These are phyloP conservation scores for Crax fasciolata DNA, from an alignment of 2,797 vertebrate genomes.

Conservation along the genomic window DNA sequence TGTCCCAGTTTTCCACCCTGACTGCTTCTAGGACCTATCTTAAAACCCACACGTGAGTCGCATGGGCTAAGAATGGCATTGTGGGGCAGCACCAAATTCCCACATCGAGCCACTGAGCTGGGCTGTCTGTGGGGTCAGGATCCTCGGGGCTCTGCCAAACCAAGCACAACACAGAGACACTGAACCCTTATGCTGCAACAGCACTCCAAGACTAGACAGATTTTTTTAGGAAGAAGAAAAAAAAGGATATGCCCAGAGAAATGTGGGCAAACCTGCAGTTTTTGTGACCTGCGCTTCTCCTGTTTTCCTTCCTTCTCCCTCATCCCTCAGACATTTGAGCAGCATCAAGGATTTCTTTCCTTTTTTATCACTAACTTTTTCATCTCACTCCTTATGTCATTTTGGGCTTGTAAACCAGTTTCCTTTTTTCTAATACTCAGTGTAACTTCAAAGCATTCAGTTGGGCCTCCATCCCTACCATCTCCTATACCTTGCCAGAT, in stretches of 20 bases:
- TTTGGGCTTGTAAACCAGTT: neutral
- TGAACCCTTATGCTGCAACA: neutral
- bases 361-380: neutral
- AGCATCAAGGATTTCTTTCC: neutral
- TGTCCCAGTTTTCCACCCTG: neutral
- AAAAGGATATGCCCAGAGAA: neutral
- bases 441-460: neutral
- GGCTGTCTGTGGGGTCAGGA: neutral
- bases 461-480: neutral
- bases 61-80: neutral
- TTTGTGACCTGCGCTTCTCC: neutral
- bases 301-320: neutral
- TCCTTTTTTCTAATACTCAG: neutral
- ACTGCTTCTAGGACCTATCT: neutral
- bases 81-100: accelerated
- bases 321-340: neutral
- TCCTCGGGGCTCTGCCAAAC: neutral
- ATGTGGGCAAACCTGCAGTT: neutral
- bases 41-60: neutral
- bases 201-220: neutral
- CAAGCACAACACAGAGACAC: accelerated
- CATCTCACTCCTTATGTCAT: neutral
- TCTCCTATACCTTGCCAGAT: neutral
- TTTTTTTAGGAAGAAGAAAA: neutral
- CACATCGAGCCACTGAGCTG: accelerated